Evolutionary conservation across 2,888 invertebrate species (phyloP).

Genomic region (Lutraria lutraria): DNA sequence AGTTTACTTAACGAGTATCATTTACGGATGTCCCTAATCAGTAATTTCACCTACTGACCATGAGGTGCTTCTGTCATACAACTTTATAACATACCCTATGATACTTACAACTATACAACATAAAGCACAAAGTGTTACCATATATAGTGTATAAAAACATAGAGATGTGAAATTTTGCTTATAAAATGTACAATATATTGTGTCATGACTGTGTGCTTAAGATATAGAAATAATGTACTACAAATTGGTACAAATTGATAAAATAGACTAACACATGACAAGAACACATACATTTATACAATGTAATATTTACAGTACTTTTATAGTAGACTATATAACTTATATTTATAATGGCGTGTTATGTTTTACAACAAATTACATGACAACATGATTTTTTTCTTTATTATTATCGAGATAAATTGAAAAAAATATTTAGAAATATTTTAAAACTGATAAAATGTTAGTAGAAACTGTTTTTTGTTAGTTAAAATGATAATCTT

Average conservation of each 20-base stretch:
- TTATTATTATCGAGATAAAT: not conserved
- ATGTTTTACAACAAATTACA: slow-evolving; percentile 4
- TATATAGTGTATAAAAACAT: not conserved
- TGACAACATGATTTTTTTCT: not conserved
- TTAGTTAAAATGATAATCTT: not conserved
- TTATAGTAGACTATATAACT: not conserved
- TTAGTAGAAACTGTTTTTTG: slow-evolving; percentile 14
- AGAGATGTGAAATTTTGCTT: not conserved
- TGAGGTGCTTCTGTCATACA: not conserved
- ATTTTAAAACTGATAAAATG: not conserved
- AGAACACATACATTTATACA: not conserved
- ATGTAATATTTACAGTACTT: not conserved
- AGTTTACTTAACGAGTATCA: too few species aligned
- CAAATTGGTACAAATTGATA: not conserved
- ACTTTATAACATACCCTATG: not conserved
- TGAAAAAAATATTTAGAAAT: not conserved
- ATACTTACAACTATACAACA: not conserved
- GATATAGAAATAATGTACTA: not conserved
- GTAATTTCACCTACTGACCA: not conserved
- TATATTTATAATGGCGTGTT: not conserved
- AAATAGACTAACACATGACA: slow-evolving; percentile 16
- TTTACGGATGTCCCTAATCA: not conserved
- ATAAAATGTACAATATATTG: not conserved
- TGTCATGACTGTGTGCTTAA: not conserved
- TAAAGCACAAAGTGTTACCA: not conserved